Evolutionary conservation across 2,797 vertebrate species (phyloP), one percentile per base, ranked within the genome.

Genomic region (Malacoraja senta): DNA sequence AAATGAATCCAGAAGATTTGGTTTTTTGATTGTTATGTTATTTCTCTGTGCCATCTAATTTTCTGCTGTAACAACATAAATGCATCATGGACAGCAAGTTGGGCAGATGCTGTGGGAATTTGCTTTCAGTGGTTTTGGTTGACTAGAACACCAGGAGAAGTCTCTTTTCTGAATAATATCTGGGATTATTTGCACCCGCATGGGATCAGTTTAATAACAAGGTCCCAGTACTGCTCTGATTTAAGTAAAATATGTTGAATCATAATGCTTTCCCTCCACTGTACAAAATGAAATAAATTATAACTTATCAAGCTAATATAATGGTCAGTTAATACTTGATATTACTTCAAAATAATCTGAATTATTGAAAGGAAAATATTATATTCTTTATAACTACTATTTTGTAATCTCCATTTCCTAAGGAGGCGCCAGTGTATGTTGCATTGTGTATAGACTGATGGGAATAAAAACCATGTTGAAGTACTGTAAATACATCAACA

Each of bases 311-410:
- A 86, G n/a, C 26, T 61, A 15, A 86, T 65, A 63, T 63, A 86
- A 88, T 68, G n/a, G 32, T 32, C 10, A 1, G 63, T 88, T 35
- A 17, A 19, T 88, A 88, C 63, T 32, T 88, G 63, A 21, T 35
- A 88, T 88, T 17, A 35, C n/a, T 44, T 29, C 44, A 74, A 91
- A 74, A 44, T 53, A 91, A 92, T 53, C 68, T 92, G 24, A 88
- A 53, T 92, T 53, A n/a, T 35, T 92, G 65, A 17, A 92, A n/a
- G 24, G 90, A 74, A 53, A 72, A 58, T 88, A 32, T n/a, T n/a
- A 88, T 65, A 74, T 53, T 74, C 68, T 91, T 71, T 91, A 44
- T 13, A 91, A 29, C 6, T n/a, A 71, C 88, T 38, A n/a, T n/a
- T 90, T 71, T 38, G 35, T 91, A 74, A 91, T 74, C 68, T 53